These are phyloP conservation scores for Lethenteron camtschaticum DNA, from an alignment of 2,113 vertebrate species.

Conservation along the genomic window DNA sequence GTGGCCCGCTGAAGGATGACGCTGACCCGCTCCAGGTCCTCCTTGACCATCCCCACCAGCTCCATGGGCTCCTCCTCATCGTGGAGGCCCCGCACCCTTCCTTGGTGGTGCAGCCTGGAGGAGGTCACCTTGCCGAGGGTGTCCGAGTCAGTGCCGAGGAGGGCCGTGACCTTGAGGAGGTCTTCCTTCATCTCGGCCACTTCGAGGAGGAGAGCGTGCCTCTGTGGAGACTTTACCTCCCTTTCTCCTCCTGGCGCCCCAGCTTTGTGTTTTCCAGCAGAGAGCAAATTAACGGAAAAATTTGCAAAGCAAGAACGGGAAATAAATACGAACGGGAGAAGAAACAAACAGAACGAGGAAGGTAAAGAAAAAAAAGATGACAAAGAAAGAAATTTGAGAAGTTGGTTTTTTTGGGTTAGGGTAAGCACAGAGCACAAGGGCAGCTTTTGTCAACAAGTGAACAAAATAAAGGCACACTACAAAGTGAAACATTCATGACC, in stretches of 20 bases:
- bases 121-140: neutral
- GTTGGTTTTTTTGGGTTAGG: neutral
- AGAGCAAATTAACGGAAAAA: slow-evolving; percentile 2
- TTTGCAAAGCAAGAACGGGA: neutral
- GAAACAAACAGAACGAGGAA: neutral
- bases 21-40: slow-evolving; percentile 2
- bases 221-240: neutral
- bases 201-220: slow-evolving; percentile 1
- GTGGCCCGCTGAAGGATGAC: neutral
- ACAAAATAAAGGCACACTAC: no score
- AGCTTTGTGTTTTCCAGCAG: neutral
- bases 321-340: slow-evolving; percentile 4
- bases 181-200: slow-evolving; percentile 6
- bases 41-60: neutral
- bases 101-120: neutral
- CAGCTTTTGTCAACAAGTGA: no score
- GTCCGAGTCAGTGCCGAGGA: slow-evolving; percentile 2
- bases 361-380: neutral
- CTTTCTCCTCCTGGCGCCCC: no score
- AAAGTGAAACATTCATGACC: no score
- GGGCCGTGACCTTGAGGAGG: slow-evolving; percentile 1
- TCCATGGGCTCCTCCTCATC: slow-evolving; percentile 1
- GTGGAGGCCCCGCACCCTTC: neutral
- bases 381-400: neutral
- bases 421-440: no score